Percentiles rank a stretch among this genome's conserved stretches.
Conservation (phyloP, 2,113 vertebrate species). For the Suncus etruscus region DNA sequence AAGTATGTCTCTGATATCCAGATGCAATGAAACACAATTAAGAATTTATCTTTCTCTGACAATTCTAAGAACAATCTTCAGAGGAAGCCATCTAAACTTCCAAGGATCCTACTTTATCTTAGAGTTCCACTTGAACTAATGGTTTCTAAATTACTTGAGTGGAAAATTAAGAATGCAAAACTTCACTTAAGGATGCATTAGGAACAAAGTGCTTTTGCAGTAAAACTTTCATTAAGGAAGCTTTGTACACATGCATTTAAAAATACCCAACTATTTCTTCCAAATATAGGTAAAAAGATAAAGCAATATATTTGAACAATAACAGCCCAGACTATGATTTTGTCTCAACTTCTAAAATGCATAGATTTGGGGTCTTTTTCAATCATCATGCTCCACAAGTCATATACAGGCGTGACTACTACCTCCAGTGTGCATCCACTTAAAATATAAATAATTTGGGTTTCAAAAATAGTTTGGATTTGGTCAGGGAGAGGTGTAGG, state of each 20-base stretch:
- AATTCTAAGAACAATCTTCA: conserved; percentile 80
- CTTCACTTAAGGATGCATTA: conserved; percentile 82
- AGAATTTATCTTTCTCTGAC: conserved; percentile 84
- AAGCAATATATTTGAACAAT: conserved; percentile 64
- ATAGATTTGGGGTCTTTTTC: not conserved
- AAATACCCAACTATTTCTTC: conserved; percentile 62
- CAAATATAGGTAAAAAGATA: conserved; percentile 65
- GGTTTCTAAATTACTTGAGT: conserved; percentile 85
- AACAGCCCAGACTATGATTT: not conserved
- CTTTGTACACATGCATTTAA: conserved; percentile 68
- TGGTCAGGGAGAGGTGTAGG: not conserved
- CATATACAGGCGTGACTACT: not conserved
- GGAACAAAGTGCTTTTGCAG: conserved; percentile 77
- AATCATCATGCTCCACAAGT: not conserved
- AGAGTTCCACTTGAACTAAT: conserved; percentile 83
- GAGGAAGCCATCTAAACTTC: conserved; percentile 77
- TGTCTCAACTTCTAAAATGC: conserved; percentile 21
- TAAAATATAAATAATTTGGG: not conserved
- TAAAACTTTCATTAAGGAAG: conserved; percentile 81
- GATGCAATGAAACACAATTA: conserved; percentile 78
- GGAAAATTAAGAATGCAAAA: conserved; percentile 81
- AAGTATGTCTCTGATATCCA: conserved; percentile 60
- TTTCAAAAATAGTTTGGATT: not conserved
- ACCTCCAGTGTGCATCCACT: not conserved
- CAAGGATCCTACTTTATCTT: conserved; percentile 77